Base-by-base conservation (phyloP, 2,888 invertebrate genomes). In the Meghimatium bilineatum region DNA sequence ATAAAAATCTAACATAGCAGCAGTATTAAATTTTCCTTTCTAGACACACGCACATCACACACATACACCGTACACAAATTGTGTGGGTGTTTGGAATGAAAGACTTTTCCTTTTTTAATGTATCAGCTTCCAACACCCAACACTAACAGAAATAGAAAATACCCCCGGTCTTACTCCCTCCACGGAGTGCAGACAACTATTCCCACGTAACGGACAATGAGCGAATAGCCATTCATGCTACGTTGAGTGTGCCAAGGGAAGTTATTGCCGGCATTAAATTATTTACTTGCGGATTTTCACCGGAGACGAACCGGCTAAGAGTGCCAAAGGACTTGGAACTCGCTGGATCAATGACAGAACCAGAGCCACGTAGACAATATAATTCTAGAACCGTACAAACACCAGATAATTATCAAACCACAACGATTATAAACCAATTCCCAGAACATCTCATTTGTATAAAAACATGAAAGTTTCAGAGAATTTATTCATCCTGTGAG, bases 231-330 rank as follows among this genome's bases (percentile, higher is more conserved):
- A 29, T 52, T 49, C 49, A 49, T 3, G 52, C 23, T 23, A 52
- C 20, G 32, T 14, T 14, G 74, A 32, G 52, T 74, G 52, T 74
- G 49, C 52, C 74, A 74, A 32, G 74, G 52, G 74, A 32, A 32
- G 74, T 32, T 74, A 74, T 52, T 74, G 74, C 8, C 52, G 3
- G 74, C 52, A 52, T 52, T 74, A 52, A 74, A 74, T 52, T 74
- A 74, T 74, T 74, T 74, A 74, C 77, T n/a, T n/a, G 63, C n/a
- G 63, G 63, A 77, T 63, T 63, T 63, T n/a, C 66, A 38, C 77
- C 63, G 0, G 77, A 36, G 66, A 23, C 66, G 63, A 63, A 32
- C 26, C 44, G 0, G 12, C 36, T n/a, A 14, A 26, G 29, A 66
- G 10, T 26, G 29, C 60, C 8, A 66, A 60, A 17, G 52, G 52